These are phyloP conservation scores for Pyrrhia umbra DNA, from an alignment of 2,888 invertebrate genomes.

Conservation along the genomic window DNA sequence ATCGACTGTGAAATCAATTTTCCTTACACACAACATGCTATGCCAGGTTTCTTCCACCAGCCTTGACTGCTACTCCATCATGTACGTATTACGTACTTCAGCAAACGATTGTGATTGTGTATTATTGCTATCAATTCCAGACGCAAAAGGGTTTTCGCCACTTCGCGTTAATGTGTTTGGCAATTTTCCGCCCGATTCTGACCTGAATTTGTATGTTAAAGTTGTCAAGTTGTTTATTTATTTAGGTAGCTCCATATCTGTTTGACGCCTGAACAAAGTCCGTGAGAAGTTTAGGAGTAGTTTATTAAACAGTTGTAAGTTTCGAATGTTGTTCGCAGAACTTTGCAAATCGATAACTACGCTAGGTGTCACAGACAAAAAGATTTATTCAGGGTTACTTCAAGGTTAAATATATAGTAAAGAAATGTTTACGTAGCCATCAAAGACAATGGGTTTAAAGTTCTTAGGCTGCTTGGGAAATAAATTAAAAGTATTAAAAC, in stretches of 20 bases:
- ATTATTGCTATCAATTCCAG: constrained; percentile 17
- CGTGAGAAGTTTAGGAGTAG: constrained; percentile 14
- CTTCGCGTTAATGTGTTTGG: constrained; percentile 5
- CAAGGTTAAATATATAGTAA: constrained; percentile 8
- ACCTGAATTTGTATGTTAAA: constrained; percentile 1
- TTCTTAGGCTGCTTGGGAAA: constrained; percentile 12
- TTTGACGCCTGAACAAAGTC: constrained; percentile 20
- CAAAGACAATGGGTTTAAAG: constrained; percentile 14
- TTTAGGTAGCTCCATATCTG: neutral
- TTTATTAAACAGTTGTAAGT: constrained; percentile 18
- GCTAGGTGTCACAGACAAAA: constrained; percentile 8
- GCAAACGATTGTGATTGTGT: constrained; percentile 11
- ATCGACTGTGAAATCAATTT: constrained; percentile 45
- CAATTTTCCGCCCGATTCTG: constrained; percentile 15
- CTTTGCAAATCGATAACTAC: constrained; percentile 19
- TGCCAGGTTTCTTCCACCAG: constrained; percentile 25
- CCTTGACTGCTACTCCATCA: constrained; percentile 17
- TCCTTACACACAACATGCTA: constrained; percentile 26
- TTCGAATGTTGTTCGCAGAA: constrained; percentile 18
- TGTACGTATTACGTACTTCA: constrained; percentile 11
- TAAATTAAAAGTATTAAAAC: constrained; percentile 13
- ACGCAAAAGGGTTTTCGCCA: neutral
- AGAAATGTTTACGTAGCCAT: constrained; percentile 1
- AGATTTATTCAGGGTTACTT: constrained; percentile 4
- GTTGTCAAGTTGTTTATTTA: constrained; percentile 9